Percentiles rank a stretch among this genome's conserved stretches.
phyloP scores from a whole-genome alignment of 2,888 invertebrate species.

The Chesias legatella region DNA sequence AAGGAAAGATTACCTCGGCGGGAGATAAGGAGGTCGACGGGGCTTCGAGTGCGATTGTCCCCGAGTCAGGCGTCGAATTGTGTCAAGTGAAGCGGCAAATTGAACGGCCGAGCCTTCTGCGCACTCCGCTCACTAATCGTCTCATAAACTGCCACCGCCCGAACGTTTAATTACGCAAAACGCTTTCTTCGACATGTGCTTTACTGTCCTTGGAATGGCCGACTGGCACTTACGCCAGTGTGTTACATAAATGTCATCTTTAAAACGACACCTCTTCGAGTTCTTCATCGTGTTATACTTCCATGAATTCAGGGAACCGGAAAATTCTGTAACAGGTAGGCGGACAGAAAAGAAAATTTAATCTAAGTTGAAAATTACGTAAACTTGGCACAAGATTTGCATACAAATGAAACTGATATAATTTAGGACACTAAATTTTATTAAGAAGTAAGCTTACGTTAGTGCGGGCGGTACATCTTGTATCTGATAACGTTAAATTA shows the following conservation, averaged over 20 bases:
- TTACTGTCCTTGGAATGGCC: slow-evolving; percentile 27
- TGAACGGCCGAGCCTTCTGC: slow-evolving; percentile 79
- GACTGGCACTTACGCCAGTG: slow-evolving; percentile 10
- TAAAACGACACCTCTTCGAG: slow-evolving; percentile 5
- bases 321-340: slow-evolving; percentile 10
- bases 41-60: slow-evolving; percentile 80
- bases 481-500: too few species aligned
- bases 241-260: slow-evolving; percentile 7
- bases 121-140: slow-evolving; percentile 75
- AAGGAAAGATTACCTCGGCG: slow-evolving; percentile 80
- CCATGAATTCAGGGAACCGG: slow-evolving; percentile 11
- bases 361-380: slow-evolving; percentile 11
- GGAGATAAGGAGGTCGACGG: slow-evolving; percentile 80
- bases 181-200: slow-evolving; percentile 52
- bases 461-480: too few species aligned
- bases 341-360: slow-evolving; percentile 10
- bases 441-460: too few species aligned
- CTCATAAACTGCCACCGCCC: slow-evolving; percentile 73
- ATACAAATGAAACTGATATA: slow-evolving; percentile 3
- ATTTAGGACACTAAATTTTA: slow-evolving; percentile 3
- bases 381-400: slow-evolving; percentile 6
- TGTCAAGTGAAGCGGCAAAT: slow-evolving; percentile 81
- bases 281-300: slow-evolving; percentile 12
- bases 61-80: slow-evolving; percentile 80
- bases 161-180: slow-evolving; percentile 73